Evolutionary conservation across 2,888 invertebrate species (phyloP), one percentile per base, ranked within the genome.

Genomic region (Acheta domesticus): DNA sequence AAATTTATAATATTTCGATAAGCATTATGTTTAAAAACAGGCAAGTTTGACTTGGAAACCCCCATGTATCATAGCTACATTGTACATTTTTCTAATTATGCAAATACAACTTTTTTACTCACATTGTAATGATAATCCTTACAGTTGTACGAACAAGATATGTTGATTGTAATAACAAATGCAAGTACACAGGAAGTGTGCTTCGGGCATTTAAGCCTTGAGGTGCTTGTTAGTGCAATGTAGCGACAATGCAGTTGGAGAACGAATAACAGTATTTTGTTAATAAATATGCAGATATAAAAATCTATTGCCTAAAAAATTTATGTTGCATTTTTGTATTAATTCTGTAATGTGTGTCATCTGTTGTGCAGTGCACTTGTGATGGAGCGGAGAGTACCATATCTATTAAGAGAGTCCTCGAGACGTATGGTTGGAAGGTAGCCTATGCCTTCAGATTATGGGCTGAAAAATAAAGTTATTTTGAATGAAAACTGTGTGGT

Each of bases 391-490:
- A 79, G 50, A 77, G 20, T 77, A 77, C 49, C 77, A 49, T 77
- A 77, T 77, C 73, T 77, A 62, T 77, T 77, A 77, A 14, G 62
- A 62, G n/a, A 62, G 19, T 73, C 48, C 62, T 76, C 12, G 62
- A 62, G 62, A 62, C 11, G 62, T 62, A 79, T 79, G 80, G 79
- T 81, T 78, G 77, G 79, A 81, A 78, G 80, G 79, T 75, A 73
- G 36, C 36, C 48, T 62, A 73, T 48, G 73, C 80, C 79, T 78
- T 79, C 79, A 76, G 79, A 80, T 79, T 73, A 80, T 80, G 78
- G 80, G 80, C 78, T 81, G 78, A 81, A 73, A 79, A 81, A 81
- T 81, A 81, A 81, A 81, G 74, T 81, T 81, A 81, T 81, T 81
- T 81, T 81, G 78, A 81, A 79, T 77, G 80, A 78, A 78, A 48